Percentiles rank a stretch among this genome's conserved stretches.
phyloP scores from a whole-genome alignment of 2,888 invertebrate species.

The Noctua comes region DNA sequence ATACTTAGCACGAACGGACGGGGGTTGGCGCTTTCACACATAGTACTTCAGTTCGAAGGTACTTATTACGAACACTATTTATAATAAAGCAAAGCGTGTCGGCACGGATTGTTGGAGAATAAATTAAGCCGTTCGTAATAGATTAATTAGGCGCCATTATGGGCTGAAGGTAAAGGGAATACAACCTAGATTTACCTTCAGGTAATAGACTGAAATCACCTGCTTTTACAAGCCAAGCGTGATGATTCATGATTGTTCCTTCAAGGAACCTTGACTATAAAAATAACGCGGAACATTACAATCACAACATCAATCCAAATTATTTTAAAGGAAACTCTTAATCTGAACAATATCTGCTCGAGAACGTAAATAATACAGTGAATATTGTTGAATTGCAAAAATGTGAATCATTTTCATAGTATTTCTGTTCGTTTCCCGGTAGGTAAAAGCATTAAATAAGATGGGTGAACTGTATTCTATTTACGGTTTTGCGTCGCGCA shows the following conservation, averaged over 20 bases:
- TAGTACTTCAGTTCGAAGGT: slow-evolving; percentile 5
- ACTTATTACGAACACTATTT: slow-evolving; percentile 29
- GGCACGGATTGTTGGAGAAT: slow-evolving; percentile 1
- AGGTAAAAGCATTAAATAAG: not conserved
- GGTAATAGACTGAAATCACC: not conserved
- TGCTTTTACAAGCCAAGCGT: not conserved
- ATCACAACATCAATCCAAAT: too few relatives aligned
- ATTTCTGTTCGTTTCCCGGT: too few relatives aligned
- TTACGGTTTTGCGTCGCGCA: too few relatives aligned
- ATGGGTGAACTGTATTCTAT: too few relatives aligned
- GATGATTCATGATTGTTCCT: not conserved
- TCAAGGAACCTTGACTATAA: not conserved
- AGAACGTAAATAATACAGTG: not conserved
- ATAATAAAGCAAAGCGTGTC: slow-evolving; percentile 33
- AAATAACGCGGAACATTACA: not conserved
- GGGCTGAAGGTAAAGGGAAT: not conserved
- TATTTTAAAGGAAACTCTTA: not conserved
- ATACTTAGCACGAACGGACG: slow-evolving; percentile 43
- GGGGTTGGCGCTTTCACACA: slow-evolving; percentile 36
- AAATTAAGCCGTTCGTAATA: not conserved
- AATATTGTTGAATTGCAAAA: not conserved
- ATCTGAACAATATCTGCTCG: not conserved
- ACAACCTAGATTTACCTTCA: not conserved
- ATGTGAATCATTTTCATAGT: not conserved
- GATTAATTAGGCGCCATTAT: slow-evolving; percentile 14